These are phyloP conservation scores for Samia ricini DNA, from an alignment of 1,140 invertebrate species.

Conservation along the genomic window DNA sequence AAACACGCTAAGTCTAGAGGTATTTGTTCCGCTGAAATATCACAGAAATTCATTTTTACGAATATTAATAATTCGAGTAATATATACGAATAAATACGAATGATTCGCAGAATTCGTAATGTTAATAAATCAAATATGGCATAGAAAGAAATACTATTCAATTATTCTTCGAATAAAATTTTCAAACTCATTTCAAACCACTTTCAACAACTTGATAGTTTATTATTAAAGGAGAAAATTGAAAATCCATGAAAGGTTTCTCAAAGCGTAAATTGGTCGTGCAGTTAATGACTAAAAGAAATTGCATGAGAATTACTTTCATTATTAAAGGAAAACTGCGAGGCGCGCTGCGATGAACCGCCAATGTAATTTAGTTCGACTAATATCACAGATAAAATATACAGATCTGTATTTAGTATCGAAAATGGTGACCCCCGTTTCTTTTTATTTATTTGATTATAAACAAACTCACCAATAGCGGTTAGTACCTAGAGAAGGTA, in stretches of 20 bases:
- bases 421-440: not conserved
- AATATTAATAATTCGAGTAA: no score
- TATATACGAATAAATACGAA: no score
- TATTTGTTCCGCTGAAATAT: no score
- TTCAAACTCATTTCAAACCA: not conserved
- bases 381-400: not conserved
- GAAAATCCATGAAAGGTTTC: not conserved
- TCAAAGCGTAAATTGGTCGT: not conserved
- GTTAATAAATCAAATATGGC: no score
- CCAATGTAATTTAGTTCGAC: constrained; percentile 10
- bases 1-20: no score
- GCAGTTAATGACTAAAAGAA: constrained; percentile 5
- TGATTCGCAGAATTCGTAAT: no score
- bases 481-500: no score
- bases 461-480: no score
- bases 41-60: no score
- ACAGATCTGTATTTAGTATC: not conserved
- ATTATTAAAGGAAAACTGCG: constrained; percentile 30
- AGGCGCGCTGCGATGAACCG: not conserved
- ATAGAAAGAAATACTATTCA: no score
- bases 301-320: constrained; percentile 42
- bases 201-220: not conserved
- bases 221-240: not conserved
- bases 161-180: not conserved
- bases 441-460: no score